Evolutionary conservation across 2,797 vertebrate genomes (phyloP).

Genomic region (Melanotaenia nigrans): DNA sequence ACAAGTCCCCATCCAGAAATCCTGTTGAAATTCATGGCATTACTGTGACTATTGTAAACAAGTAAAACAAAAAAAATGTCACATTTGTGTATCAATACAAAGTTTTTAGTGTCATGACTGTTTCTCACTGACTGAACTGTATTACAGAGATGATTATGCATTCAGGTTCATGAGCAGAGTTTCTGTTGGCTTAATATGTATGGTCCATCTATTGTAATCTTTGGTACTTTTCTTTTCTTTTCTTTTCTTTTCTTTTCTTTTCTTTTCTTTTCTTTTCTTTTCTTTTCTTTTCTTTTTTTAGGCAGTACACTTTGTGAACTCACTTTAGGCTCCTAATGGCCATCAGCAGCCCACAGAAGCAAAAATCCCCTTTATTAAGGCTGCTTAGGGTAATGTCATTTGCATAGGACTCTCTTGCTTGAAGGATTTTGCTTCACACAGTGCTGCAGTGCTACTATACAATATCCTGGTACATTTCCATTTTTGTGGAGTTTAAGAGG

Average conservation of each 20-base stretch:
- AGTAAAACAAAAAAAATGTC: no score
- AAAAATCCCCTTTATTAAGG: slow-evolving; percentile 53
- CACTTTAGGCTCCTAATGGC: slow-evolving; percentile 52
- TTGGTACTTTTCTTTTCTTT: neutral
- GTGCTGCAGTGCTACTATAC: slow-evolving; percentile 23
- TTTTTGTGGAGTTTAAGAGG: slow-evolving; percentile 43
- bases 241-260: neutral
- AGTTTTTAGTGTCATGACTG: neutral
- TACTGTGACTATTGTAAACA: no score
- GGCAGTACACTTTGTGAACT: slow-evolving; percentile 30
- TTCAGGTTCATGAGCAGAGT: slow-evolving; percentile 29
- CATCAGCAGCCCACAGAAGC: slow-evolving; percentile 46
- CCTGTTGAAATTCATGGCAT: no score
- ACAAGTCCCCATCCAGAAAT: no score
- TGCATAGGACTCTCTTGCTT: slow-evolving; percentile 29
- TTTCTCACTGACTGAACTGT: slow-evolving; percentile 3
- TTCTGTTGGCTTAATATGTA: slow-evolving; percentile 12
- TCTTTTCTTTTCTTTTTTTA: neutral
- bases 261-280: no score
- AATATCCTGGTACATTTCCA: slow-evolving; percentile 31
- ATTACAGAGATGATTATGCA: slow-evolving; percentile 13
- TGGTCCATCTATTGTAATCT: slow-evolving; percentile 22
- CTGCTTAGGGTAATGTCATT: slow-evolving; percentile 55
- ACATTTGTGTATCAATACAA: neutral
- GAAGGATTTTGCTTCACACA: slow-evolving; percentile 44